Base-by-base conservation (phyloP, 2,113 vertebrate species). In the Oxygymnocypris stewartii region DNA sequence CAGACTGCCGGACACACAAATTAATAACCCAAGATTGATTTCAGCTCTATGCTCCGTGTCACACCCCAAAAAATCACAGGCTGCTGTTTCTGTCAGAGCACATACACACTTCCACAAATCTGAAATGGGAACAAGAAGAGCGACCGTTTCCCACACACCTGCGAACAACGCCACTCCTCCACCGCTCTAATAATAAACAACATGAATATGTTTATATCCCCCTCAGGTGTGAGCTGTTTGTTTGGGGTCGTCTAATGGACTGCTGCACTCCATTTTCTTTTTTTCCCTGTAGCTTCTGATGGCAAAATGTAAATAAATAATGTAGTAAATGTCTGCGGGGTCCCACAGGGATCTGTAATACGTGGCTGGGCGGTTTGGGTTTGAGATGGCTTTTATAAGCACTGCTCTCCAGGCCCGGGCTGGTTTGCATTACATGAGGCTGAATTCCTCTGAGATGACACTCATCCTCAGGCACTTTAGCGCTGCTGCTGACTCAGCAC, bases 371-470 rank as follows among this genome's bases (percentile, higher is more conserved):
- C 18, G 49, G 79, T 73, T 28, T 80, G 86, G 85, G 84, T 25
- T 86, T 35, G 89, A 83, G 88, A 86, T 85, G 88, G 88, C 73
- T 80, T 86, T 85, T 87, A 86, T 89, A 86, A 88, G 88, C 79
- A 71, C 82, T 84, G 81, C 86, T 90, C 90, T 89, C 92, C 87
- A 92, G 90, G 93, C 93, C 91, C 47, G 91, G 94, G 93, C 96
- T 96, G 96, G 95, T 97, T 96, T 96, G 96, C 96, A 97, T 97
- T 97, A 97, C 96, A 96, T 96, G 96, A 96, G 95, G 94, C 95
- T 88, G 96, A 96, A 96, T 96, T 96, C 96, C 96, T 96, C 95
- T 90, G 96, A 96, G 96, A 96, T 95, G 93, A 96, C 96, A 96
- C 95, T 95, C 96, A 96, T 96, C 96, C 96, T 96, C 96, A 95